Conservation (phyloP, 2,113 vertebrate genomes). For the Scatophagus argus region DNA sequence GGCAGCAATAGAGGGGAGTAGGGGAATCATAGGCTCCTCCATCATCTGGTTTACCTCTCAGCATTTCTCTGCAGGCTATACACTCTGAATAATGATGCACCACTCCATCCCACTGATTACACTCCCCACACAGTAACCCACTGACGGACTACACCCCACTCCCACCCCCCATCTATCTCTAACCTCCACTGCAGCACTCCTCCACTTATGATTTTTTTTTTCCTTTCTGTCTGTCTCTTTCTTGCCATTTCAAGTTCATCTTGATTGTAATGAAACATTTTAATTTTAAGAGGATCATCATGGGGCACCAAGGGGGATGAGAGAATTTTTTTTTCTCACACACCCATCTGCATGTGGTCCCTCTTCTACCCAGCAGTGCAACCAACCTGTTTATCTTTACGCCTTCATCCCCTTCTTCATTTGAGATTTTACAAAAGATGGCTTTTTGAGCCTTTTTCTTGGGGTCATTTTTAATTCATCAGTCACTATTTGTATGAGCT, state of each 20-base stretch:
- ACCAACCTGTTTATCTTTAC: neutral
- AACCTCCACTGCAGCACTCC: constrained; percentile 15
- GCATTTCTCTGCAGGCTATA: constrained; percentile 45
- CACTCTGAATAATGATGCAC: constrained; percentile 72
- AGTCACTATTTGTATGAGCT: constrained; percentile 49
- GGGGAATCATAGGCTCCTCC: constrained; percentile 62
- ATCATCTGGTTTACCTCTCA: constrained; percentile 75
- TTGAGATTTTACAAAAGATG: constrained; percentile 47
- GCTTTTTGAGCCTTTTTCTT: constrained; percentile 41
- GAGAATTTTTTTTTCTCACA: constrained; percentile 16
- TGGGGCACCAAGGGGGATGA: constrained; percentile 3
- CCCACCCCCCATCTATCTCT: neutral
- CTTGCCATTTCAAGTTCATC: constrained; percentile 18
- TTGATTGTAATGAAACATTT: constrained; percentile 30
- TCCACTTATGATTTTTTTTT: neutral
- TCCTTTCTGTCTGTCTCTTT: neutral
- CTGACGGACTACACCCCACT: constrained; percentile 53
- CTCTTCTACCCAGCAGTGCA: neutral
- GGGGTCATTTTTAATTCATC: constrained; percentile 65
- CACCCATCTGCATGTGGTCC: neutral
- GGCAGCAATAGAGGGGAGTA: constrained; percentile 43
- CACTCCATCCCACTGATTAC: constrained; percentile 57
- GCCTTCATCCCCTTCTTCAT: neutral
- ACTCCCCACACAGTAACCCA: constrained; percentile 48
- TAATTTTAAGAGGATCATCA: constrained; percentile 27